phyloP scores from a whole-genome alignment of 2,888 invertebrate species.

The Meandrusa payeni region DNA sequence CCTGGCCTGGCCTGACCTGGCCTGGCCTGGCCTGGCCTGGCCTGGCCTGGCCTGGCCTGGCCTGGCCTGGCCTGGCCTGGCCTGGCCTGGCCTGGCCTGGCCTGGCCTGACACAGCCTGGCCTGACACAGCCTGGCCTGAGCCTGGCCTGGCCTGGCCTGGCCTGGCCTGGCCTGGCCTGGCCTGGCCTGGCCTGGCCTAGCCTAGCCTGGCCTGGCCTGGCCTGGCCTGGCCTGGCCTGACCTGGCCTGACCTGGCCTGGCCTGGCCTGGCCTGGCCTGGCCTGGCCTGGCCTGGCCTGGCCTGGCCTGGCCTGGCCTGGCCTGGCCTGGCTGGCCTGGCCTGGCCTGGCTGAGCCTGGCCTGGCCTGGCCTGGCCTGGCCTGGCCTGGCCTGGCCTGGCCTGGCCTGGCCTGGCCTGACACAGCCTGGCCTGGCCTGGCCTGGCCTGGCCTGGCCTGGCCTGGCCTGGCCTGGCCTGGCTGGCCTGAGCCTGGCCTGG shows the following conservation, averaged over 20 bases:
- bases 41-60: conserved; percentile 19
- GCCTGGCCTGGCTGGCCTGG: neutral
- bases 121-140: neutral
- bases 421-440: conserved; percentile 27
- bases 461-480: conserved; percentile 25
- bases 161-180: conserved; percentile 27
- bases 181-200: conserved; percentile 28
- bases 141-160: neutral
- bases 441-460: conserved; percentile 18
- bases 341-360: neutral
- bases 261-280: conserved; percentile 24
- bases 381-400: conserved; percentile 27
- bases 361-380: neutral
- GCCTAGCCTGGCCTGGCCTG: conserved; percentile 27
- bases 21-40: conserved; percentile 15
- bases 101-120: conserved; percentile 24
- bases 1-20: conserved; percentile 21
- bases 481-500: neutral
- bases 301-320: conserved; percentile 16
- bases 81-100: conserved; percentile 19
- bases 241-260: conserved; percentile 27
- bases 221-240: conserved; percentile 26
- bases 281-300: conserved; percentile 15
- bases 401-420: conserved; percentile 31
- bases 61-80: conserved; percentile 15